Base-by-base conservation (phyloP, 2,888 invertebrate species). In the Marronus borbonicus region DNA sequence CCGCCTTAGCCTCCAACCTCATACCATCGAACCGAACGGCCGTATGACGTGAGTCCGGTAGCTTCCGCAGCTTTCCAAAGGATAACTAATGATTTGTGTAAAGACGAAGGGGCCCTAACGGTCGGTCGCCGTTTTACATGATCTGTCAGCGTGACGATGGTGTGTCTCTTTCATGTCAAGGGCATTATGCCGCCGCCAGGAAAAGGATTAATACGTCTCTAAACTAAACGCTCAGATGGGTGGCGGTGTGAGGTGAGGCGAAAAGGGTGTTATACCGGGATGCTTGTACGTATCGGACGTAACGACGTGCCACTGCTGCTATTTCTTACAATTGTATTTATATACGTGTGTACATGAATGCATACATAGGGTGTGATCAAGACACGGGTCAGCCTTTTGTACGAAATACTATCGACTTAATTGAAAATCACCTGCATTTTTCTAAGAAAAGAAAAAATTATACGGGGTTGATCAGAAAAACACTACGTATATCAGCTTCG, bases 71-170 rank as follows among this genome's bases (percentile, higher is more conserved):
- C 83, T 82, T 82, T 84, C 84, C 86, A 87, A 87, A 85, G 87
- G 87, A 87, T 87, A 87, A 87, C 87, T 87, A 87, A 87, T 87
- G 87, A 87, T 87, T 87, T 86, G 87, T 86, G 87, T 87, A 87
- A 87, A 87, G 87, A 87, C 86, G 87, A 84, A 52, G 31, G 52
- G 55, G 55, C 20, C 55, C 55, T 20, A 44, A 44, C 55, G 52
- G 31, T 28, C 52, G 64, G 64, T 39, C 69, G 17, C 50, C 85
- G 83, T 81, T 82, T 81, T 20, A 69, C 69, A 69, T 31, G 69
- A 69, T 69, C 83, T 83, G 83, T 84, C 83, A 82, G 82, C 81
- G 80, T 78, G 58, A 76, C 76, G 76, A 66, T 76, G 76, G 50
- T 50, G 66, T 69, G 69, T 69, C 69, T 69, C 52, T 52, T 69